Evolutionary conservation across 2,113 vertebrate species (phyloP), one percentile per base, ranked within the genome.

Genomic region (Sebastes fasciatus): DNA sequence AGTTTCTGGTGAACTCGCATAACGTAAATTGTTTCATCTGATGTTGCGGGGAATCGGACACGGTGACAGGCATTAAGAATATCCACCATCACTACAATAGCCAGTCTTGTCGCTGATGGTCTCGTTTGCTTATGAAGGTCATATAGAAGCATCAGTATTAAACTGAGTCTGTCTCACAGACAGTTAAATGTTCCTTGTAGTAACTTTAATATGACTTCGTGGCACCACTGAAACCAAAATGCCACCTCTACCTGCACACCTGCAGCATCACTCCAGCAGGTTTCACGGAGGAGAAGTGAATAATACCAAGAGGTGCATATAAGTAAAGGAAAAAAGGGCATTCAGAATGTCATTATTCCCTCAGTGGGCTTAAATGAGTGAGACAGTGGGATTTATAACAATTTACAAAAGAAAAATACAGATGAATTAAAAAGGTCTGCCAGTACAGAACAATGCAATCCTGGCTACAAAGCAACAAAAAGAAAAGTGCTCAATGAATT

Each of bases 401-500:
- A n/a, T 45, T 46, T 51, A 72, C 34, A 83, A 82, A 81, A 78
- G 5, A 55, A 80, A 82, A 76, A 45, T 13, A 21, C 14, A 67
- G 10, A 74, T 65, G 1, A 1, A 73, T 68, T 55, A 1, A 23
- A 74, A 69, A 73, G 55, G 17, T 17, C 62, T 55, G 23, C 49
- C 72, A 34, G 48, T n/a, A 57, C 12, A 54, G 75, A 54, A 49
- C 42, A 82, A 66, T 5, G 4, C 0, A 64, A 74, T 45, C 43
- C 61, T 26, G 54, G 26, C 70, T 40, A 52, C 71, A 79, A 77
- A 67, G 17, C n/a, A 66, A 54, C 62, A 65, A 21, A 69, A 63
- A 54, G 80, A 82, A 88, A 89, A 88, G 82, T 89, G 89, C 82
- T 86, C n/a, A 51, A 79, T 9, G 2, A 82, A 13, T 52, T 77